phyloP scores from a whole-genome alignment of 2,113 vertebrate species.

The Oplegnathus fasciatus region DNA sequence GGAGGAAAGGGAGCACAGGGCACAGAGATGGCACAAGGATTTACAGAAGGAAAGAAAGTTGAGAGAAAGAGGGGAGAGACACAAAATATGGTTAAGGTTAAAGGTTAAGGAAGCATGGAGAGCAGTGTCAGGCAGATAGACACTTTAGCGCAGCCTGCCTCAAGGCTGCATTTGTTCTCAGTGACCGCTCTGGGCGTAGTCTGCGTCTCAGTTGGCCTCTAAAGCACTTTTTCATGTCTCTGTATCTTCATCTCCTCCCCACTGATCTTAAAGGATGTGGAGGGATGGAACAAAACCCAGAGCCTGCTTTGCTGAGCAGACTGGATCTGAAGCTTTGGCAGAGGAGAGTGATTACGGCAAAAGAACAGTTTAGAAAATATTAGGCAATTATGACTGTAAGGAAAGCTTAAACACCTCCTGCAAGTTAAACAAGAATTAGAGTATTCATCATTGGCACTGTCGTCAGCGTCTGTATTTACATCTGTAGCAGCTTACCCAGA shows the following conservation, averaged over 20 bases:
- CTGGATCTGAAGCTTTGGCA: slow-evolving; percentile 29
- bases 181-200: slow-evolving; percentile 60
- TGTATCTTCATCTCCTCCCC: slow-evolving; percentile 58
- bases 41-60: slow-evolving; percentile 36
- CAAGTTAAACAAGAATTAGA: slow-evolving; percentile 40
- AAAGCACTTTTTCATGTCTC: slow-evolving; percentile 68
- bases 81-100: slow-evolving; percentile 67
- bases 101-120: slow-evolving; percentile 70
- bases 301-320: slow-evolving; percentile 25
- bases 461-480: slow-evolving; percentile 37
- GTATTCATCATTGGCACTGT: slow-evolving; percentile 23
- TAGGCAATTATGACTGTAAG: slow-evolving; percentile 7
- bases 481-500: slow-evolving; percentile 42
- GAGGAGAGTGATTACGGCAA: slow-evolving; percentile 21
- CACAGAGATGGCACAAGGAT: slow-evolving; percentile 30
- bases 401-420: slow-evolving; percentile 13
- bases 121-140: slow-evolving; percentile 53
- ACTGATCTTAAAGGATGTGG: slow-evolving; percentile 61
- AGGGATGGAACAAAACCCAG: slow-evolving; percentile 47
- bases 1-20: slow-evolving; percentile 28
- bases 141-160: slow-evolving; percentile 66
- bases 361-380: slow-evolving; percentile 39
- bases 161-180: slow-evolving; percentile 72
- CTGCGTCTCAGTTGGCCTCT: slow-evolving; percentile 63
- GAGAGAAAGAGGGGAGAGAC: slow-evolving; percentile 38